Conservation (phyloP, 2,797 vertebrate genomes). For the Myotis pilosus region DNA sequence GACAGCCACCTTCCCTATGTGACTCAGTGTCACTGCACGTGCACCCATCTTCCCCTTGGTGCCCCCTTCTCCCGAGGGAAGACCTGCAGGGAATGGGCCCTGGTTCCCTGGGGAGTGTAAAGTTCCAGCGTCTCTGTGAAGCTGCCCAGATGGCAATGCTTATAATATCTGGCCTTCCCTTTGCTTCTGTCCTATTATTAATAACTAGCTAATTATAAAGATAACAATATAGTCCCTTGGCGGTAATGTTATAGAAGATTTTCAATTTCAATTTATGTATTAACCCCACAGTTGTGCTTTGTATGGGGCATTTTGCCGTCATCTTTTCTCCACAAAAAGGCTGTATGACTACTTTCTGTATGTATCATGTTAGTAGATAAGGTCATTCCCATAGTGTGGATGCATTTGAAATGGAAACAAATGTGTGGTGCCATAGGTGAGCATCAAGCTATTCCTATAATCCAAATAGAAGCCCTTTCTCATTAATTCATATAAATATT, state of each 20-base stretch:
- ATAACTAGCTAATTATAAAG: background rate
- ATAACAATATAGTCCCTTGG: background rate
- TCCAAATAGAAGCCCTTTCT: background rate
- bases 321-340: background rate
- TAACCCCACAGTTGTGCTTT: background rate
- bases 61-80: too few relatives aligned
- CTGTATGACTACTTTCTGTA: background rate
- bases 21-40: background rate
- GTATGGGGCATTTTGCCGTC: background rate
- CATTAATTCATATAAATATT: background rate
- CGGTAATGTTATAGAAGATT: background rate
- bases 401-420: background rate
- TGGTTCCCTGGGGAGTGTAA: background rate
- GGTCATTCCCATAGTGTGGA: background rate
- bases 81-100: background rate
- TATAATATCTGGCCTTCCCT: background rate
- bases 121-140: background rate
- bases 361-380: background rate
- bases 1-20: background rate
- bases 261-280: background rate
- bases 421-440: background rate
- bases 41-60: background rate
- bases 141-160: background rate
- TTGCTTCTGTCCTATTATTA: background rate
- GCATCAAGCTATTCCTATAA: accelerated